Evolutionary conservation across 2,888 invertebrate species (phyloP).

Genomic region (Trilocha varians): DNA sequence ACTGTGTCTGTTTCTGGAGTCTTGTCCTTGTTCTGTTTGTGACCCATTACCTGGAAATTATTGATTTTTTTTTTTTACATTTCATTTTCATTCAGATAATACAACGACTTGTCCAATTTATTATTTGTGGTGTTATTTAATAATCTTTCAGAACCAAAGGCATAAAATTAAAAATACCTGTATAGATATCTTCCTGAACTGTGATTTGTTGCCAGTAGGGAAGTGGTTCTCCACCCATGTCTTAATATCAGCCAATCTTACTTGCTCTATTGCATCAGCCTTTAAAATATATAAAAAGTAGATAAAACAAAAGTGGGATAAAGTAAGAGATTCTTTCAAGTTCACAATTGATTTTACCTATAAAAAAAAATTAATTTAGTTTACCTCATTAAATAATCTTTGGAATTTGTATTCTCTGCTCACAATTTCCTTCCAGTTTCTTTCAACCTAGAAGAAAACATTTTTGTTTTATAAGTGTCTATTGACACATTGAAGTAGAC

Average conservation of each 20-base stretch:
- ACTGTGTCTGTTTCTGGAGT: constrained; percentile 9
- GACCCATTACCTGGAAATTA: constrained; percentile 43
- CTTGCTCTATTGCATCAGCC: constrained; percentile 68
- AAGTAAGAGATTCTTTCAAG: not conserved
- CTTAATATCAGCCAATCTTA: constrained; percentile 62
- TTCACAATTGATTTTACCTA: not conserved
- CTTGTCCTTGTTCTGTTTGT: constrained; percentile 27
- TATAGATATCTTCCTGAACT: constrained; percentile 65
- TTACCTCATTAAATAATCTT: constrained; percentile 78
- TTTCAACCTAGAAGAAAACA: constrained; percentile 44
- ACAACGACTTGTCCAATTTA: too few relatives aligned
- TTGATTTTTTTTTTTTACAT: not conserved
- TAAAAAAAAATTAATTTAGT: not conserved
- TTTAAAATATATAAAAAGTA: constrained; percentile 16
- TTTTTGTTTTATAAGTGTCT: too few relatives aligned
- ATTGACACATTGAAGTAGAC: too few relatives aligned
- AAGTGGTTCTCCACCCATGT: constrained; percentile 69
- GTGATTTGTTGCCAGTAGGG: constrained; percentile 54
- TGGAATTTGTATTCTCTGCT: constrained; percentile 84
- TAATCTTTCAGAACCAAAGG: not conserved
- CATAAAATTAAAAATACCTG: constrained; percentile 51
- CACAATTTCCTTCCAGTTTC: constrained; percentile 87
- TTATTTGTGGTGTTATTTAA: too few relatives aligned
- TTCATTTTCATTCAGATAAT: too few relatives aligned
- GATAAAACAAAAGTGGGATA: not conserved